Evolutionary conservation across 2,888 invertebrate genomes (phyloP), one percentile per base, ranked within the genome.

Genomic region (Lochmaea crataegi): DNA sequence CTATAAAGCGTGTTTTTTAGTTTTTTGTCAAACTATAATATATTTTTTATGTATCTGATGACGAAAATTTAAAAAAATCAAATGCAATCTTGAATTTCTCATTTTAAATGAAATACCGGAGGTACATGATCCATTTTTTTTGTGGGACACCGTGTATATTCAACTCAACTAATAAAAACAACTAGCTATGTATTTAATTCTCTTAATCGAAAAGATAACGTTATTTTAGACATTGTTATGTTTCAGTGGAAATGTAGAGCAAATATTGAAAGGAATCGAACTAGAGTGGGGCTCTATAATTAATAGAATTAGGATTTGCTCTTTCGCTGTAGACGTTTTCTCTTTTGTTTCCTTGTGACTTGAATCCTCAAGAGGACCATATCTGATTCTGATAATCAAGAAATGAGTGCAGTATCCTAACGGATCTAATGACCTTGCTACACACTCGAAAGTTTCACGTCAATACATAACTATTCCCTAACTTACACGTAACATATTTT

Each of bases 301-400:
- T 80, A 79, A 80, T 80, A 79, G 79, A 80, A 80, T 80, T 80
- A 79, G 78, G 79, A 76, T 80, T 78, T 78, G 79, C 79, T 78
- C 78, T 80, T 79, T 73, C 74, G 73, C 64, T 77, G 78, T 72
- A 73, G 72, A 76, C 65, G 66, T 66, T 72, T 38, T 70, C 68
- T 66, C 73, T 76, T 38, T 68, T 74, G 61, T 68, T 69, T 65
- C 60, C 60, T 72, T 75, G 74, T 73, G 76, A 75, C 73, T 70
- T 26, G 75, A 78, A 76, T 76, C 73, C 77, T 71, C 77, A 68
- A 70, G 75, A 76, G 76, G 70, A 71, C 74, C 72, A 74, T 76
- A 74, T 72, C 76, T 74, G 74, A 76, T 74, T 72, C 74, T 63
- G 74, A 74, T 76, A 76, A 76, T 72, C 74, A 71, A 65, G 74